These are phyloP conservation scores for Tupaia tana DNA, from an alignment of 2,113 vertebrate species.

Conservation along the genomic window DNA sequence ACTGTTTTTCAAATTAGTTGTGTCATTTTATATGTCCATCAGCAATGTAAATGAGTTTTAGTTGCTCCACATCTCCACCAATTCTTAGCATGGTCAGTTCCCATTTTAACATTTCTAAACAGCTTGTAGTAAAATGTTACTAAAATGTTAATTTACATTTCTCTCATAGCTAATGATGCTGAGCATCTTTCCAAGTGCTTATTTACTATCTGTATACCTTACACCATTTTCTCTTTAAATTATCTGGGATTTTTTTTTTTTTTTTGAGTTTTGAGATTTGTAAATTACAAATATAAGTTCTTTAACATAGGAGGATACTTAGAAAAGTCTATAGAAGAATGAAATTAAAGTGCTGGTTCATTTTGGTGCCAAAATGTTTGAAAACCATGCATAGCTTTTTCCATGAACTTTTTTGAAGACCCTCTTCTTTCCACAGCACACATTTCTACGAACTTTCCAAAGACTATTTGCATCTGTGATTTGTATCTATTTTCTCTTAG, in stretches of 20 bases:
- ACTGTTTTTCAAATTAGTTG: background rate
- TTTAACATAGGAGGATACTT: background rate
- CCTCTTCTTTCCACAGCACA: no score
- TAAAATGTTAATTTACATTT: constrained; percentile 35
- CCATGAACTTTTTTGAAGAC: no score
- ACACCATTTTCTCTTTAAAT: background rate
- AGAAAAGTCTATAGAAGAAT: no score
- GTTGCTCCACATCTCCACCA: background rate
- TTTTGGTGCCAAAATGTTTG: no score
- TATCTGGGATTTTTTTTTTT: background rate
- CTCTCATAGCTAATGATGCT: background rate
- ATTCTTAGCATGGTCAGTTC: background rate
- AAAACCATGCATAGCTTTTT: no score
- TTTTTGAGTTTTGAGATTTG: background rate
- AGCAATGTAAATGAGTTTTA: background rate
- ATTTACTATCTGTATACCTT: background rate
- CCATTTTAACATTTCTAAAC: background rate
- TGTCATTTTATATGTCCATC: background rate
- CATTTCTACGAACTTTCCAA: no score
- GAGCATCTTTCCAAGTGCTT: background rate
- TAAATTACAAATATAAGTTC: background rate
- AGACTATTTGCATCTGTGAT: background rate
- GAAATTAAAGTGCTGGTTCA: no score
- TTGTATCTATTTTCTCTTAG: background rate
- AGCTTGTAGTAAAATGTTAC: background rate